Percentiles rank a stretch among this genome's conserved stretches.
Evolutionary conservation across 2,113 vertebrate species (phyloP).

Genomic region (Sorex fumeus): DNA sequence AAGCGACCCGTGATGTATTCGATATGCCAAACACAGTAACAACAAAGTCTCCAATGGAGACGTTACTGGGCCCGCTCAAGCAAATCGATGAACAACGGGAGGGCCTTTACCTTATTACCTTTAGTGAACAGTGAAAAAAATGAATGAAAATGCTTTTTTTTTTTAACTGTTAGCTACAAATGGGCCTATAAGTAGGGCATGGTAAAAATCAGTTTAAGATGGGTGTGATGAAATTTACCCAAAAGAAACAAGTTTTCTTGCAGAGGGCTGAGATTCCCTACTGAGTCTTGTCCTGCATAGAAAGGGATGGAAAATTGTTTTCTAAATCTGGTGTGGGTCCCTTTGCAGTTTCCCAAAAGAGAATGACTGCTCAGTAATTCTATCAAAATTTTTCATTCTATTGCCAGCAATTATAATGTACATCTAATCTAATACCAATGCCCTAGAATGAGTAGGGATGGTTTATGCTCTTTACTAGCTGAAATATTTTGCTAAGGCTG

Average conservation of each 20-base stretch:
- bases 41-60: too few relatives aligned
- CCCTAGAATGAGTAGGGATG: neutral
- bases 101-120: too few relatives aligned
- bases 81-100: too few relatives aligned
- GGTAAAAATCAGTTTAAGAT: constrained; percentile 51
- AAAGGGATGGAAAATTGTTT: constrained; percentile 32
- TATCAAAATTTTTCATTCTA: constrained; percentile 20
- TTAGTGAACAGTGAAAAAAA: constrained; percentile 9
- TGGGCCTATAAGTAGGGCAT: constrained; percentile 16
- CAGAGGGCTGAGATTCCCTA: neutral
- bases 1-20: too few relatives aligned
- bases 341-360: neutral
- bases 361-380: neutral
- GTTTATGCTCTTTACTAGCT: neutral
- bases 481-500: neutral
- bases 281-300: neutral
- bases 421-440: neutral
- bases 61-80: too few relatives aligned
- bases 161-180: constrained; percentile 15
- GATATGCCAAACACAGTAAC: too few relatives aligned
- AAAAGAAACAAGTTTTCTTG: constrained; percentile 31
- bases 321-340: neutral
- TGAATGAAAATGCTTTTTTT: constrained; percentile 5
- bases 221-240: neutral
- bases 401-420: neutral